These are phyloP conservation scores for Drosophila ogumai DNA, from an alignment of 1,140 invertebrate genomes.

Conservation along the genomic window DNA sequence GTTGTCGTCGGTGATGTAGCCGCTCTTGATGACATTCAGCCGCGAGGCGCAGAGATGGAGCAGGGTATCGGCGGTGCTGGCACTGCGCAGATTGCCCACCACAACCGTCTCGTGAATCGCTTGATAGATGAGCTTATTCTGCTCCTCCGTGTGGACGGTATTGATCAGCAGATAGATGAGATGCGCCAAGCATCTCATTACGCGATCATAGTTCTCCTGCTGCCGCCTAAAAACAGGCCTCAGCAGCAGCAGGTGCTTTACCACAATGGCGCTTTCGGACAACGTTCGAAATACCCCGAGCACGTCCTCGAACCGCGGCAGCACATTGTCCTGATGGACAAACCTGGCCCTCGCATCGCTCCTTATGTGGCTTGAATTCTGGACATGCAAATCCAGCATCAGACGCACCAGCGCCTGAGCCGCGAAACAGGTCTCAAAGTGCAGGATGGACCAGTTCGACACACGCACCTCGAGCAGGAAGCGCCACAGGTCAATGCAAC, in stretches of 20 bases:
- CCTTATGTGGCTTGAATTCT: slow-evolving; percentile 85
- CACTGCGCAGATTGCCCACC: slow-evolving; percentile 88
- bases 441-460: slow-evolving; percentile 90
- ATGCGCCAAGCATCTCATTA: slow-evolving; percentile 92
- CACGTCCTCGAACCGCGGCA: slow-evolving; percentile 90
- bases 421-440: slow-evolving; percentile 92
- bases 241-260: slow-evolving; percentile 88
- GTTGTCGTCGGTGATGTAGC: slow-evolving; percentile 91
- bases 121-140: slow-evolving; percentile 67
- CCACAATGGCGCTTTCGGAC: slow-evolving; percentile 85
- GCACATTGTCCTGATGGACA: slow-evolving; percentile 65
- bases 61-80: slow-evolving; percentile 91
- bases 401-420: slow-evolving; percentile 92
- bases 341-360: slow-evolving; percentile 60
- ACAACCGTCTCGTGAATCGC: slow-evolving; percentile 86
- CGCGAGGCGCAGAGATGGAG: slow-evolving; percentile 92
- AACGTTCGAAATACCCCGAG: slow-evolving; percentile 87
- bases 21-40: slow-evolving; percentile 91
- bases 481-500: slow-evolving; percentile 94
- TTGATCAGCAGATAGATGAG: slow-evolving; percentile 91
- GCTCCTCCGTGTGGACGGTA: slow-evolving; percentile 86
- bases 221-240: slow-evolving; percentile 91
- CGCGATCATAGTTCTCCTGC: slow-evolving; percentile 92
- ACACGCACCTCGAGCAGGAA: slow-evolving; percentile 92
- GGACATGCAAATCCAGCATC: slow-evolving; percentile 91